Evolutionary conservation across 1,140 invertebrate species (phyloP).

Genomic region (Metopolophium dirhodum): DNA sequence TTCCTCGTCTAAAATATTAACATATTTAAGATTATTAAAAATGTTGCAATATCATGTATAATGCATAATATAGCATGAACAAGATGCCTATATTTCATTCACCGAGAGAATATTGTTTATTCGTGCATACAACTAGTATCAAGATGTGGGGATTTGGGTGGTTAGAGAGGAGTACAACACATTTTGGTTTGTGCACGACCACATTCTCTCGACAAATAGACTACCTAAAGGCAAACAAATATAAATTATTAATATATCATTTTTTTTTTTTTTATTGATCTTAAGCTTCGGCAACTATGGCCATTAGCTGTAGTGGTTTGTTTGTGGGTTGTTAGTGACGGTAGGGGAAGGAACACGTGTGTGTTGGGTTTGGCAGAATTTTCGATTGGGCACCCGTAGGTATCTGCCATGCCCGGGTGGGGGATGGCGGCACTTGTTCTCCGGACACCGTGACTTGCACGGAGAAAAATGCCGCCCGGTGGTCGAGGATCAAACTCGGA

Average conservation of each 20-base stretch:
- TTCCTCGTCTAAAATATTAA: constrained; percentile 44
- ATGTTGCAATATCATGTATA: background rate
- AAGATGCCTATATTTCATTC: background rate
- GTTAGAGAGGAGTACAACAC: background rate
- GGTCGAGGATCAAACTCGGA: too few species aligned
- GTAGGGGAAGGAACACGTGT: too few species aligned
- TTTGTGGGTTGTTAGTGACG: too few species aligned
- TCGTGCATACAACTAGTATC: background rate
- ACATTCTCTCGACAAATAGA: background rate
- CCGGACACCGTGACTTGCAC: too few species aligned
- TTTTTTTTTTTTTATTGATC: too few species aligned
- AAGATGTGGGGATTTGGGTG: background rate
- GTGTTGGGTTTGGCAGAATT: too few species aligned
- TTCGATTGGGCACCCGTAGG: too few species aligned
- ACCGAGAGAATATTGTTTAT: background rate
- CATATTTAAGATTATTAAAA: background rate
- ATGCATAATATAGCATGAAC: background rate
- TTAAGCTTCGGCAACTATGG: too few species aligned
- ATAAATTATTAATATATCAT: background rate
- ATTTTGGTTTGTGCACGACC: background rate
- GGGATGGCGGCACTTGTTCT: too few species aligned
- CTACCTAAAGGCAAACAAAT: background rate
- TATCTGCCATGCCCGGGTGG: too few species aligned
- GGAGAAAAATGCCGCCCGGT: too few species aligned
- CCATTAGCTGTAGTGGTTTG: too few species aligned